These are phyloP conservation scores for Euplagia quadripunctaria DNA, from an alignment of 2,888 invertebrate genomes.

Conservation along the genomic window DNA sequence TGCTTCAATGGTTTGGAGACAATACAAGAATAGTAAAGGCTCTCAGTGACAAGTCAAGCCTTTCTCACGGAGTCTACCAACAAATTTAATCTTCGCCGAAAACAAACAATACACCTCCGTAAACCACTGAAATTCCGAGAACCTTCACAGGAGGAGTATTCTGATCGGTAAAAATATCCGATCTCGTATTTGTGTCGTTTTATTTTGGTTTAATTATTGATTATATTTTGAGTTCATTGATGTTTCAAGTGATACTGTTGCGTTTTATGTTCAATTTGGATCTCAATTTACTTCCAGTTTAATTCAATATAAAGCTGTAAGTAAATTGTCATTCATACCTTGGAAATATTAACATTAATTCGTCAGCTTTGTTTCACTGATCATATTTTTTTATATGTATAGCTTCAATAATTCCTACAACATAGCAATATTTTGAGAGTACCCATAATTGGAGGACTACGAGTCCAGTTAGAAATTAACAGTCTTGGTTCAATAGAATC, in stretches of 20 bases:
- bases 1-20: slow-evolving; percentile 25
- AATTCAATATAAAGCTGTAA: too few relatives aligned
- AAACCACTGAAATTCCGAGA: slow-evolving; percentile 54
- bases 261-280: too few relatives aligned
- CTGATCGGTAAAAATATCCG: slow-evolving; percentile 18
- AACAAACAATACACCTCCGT: slow-evolving; percentile 60
- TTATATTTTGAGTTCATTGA: not conserved
- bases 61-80: slow-evolving; percentile 34
- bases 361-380: too few relatives aligned
- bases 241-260: too few relatives aligned
- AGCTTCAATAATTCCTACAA: too few relatives aligned
- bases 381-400: too few relatives aligned
- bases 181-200: slow-evolving; percentile 10
- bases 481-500: too few relatives aligned
- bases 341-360: too few relatives aligned
- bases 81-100: slow-evolving; percentile 55
- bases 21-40: slow-evolving; percentile 38
- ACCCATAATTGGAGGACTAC: too few relatives aligned
- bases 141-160: slow-evolving; percentile 40
- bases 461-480: too few relatives aligned
- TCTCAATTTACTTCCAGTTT: too few relatives aligned
- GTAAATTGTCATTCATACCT: not conserved
- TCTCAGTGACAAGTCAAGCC: slow-evolving; percentile 44
- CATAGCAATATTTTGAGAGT: too few relatives aligned
- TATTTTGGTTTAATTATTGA: not conserved